A percentile compares a stretch with the other conserved stretches of the same genome.
Conservation (phyloP, 2,113 vertebrate species). For the Phyllostomus hastatus region DNA sequence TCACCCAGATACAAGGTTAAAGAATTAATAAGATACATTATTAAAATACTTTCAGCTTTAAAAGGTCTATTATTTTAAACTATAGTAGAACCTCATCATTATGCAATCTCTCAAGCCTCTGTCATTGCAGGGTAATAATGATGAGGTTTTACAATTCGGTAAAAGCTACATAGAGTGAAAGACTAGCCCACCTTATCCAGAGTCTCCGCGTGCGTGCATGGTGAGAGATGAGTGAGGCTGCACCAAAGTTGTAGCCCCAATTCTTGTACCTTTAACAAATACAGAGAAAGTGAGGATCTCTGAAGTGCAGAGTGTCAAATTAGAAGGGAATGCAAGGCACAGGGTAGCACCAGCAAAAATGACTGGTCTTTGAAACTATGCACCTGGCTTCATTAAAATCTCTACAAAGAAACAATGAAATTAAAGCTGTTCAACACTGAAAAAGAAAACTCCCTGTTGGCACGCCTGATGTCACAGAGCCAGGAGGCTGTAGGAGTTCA, state of each 20-base stretch:
- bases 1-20: constrained; percentile 11
- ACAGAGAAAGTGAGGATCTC: not conserved
- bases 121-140: not conserved
- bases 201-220: not conserved
- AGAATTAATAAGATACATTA: constrained; percentile 35
- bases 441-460: not conserved
- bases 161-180: not conserved
- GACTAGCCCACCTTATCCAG: not conserved
- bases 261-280: not conserved
- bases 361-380: not conserved
- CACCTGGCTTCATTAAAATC: not conserved
- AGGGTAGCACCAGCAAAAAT: not conserved
- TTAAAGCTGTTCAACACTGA: not conserved
- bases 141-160: not conserved
- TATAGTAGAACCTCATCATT: not conserved
- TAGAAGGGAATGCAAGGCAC: not conserved
- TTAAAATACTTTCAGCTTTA: constrained; percentile 12
- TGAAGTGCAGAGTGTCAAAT: not conserved
- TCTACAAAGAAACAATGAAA: not conserved
- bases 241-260: not conserved
- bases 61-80: constrained; percentile 13
- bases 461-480: not conserved
- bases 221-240: not conserved
- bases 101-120: not conserved
- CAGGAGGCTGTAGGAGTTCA: not conserved